Evolutionary conservation across 2,888 invertebrate genomes (phyloP), one percentile per base, ranked within the genome.

Genomic region (Halictus ligatus): DNA sequence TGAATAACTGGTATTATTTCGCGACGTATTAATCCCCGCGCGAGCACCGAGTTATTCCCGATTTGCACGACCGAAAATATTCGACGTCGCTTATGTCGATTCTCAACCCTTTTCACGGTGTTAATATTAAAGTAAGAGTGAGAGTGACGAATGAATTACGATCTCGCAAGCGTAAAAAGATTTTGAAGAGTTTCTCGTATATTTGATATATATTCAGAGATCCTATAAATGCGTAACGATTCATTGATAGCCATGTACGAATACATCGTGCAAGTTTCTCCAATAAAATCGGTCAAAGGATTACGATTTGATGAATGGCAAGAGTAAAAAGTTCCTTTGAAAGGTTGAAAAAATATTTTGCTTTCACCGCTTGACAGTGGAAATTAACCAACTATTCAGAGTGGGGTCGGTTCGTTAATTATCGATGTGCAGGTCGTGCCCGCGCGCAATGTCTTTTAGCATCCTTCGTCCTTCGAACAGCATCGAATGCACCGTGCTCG

Each of bases 1-100:
- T 69, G 69, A 69, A 69, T 69, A 21, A 4, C 21, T 40, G 40
- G 35, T 69, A 69, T 69, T 35, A 69, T 69, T 40, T 69, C 40
- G 69, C 69, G 40, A 69, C 40, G 21, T 69, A 69, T 40, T 69
- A 69, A 69, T 69, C 21, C 69, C 10, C 21, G 18, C 40, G 1
- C 35, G 6, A 35, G 29, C 60, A 64, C 25, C 60, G n/a, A 58
- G n/a, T 58, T 58, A 58, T 58, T 58, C 12, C 58, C 12, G 58
- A 58, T 58, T 29, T 29, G 60, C 29, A 25, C 13, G 13, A 60
- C 5, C 25, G 60, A 54, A n/a, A n/a, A 54, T 58, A 29, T 13
- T 29, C 29, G 0, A 8, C 13, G 15, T 25, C 25, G 29, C 60
- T 13, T 64, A 29, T 15, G 60, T 29, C 60, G n/a, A n/a, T 58